A percentile compares a stretch with the other conserved stretches of the same genome.
Evolutionary conservation across 2,888 invertebrate species (phyloP).

Genomic region (Sepioteuthis lessoniana): DNA sequence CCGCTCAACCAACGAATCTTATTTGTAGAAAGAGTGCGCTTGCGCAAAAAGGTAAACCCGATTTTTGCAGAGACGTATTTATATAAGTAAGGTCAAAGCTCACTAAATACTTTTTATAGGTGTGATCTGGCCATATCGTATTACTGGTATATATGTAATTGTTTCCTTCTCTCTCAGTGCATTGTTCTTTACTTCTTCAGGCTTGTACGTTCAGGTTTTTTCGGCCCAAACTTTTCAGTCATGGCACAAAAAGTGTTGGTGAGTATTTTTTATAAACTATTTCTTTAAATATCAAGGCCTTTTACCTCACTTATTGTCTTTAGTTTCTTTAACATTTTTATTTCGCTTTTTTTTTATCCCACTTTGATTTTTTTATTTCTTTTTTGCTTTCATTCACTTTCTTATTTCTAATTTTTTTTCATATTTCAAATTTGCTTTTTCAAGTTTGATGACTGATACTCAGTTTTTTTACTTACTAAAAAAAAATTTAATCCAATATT

Average conservation of each 20-base stretch:
- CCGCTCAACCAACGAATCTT: background rate
- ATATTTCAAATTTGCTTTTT: too few species aligned
- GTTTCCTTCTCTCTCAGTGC: background rate
- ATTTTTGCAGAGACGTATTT: background rate
- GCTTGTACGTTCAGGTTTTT: constrained; percentile 33
- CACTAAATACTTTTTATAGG: background rate
- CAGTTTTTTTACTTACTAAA: too few species aligned
- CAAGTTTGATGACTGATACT: too few species aligned
- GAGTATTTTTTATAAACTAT: background rate
- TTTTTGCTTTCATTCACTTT: too few species aligned
- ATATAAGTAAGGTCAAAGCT: background rate
- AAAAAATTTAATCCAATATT: too few species aligned
- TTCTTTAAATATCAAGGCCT: background rate
- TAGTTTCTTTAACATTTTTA: too few species aligned
- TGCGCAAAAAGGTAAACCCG: background rate
- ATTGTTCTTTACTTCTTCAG: constrained; percentile 33
- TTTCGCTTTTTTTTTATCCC: too few species aligned
- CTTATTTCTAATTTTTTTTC: too few species aligned
- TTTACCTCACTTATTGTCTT: background rate
- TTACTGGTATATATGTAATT: constrained; percentile 1
- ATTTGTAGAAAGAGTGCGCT: background rate
- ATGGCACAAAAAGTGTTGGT: background rate
- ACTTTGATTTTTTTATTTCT: too few species aligned
- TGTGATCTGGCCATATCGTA: background rate
- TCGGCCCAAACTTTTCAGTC: background rate